Percentiles rank a stretch among this genome's conserved stretches.
These are phyloP conservation scores for Macrosiphum euphorbiae DNA, from an alignment of 2,888 invertebrate genomes.

Conservation along the genomic window DNA sequence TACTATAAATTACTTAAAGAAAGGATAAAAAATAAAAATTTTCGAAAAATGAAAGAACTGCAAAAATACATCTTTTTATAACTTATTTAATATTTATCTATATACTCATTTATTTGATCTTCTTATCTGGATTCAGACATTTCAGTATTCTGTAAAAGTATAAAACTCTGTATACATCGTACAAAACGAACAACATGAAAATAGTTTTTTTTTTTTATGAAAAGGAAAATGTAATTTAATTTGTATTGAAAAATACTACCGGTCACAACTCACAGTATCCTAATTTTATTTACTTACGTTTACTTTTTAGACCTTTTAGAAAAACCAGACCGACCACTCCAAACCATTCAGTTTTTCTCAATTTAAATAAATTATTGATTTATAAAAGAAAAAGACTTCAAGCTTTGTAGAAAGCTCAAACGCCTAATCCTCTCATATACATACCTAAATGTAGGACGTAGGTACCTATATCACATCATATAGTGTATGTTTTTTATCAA, in stretches of 20 bases:
- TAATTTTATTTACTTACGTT: conserved; percentile 19
- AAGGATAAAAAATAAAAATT: neutral
- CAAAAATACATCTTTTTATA: neutral
- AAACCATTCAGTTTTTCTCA: neutral
- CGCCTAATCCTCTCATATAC: neutral
- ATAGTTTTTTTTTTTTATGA: neutral
- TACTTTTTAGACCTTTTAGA: neutral
- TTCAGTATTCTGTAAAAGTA: neutral
- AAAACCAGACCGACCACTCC: neutral
- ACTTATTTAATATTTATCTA: neutral
- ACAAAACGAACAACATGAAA: conserved; percentile 20
- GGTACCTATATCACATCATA: neutral
- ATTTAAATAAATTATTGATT: conserved; percentile 26
- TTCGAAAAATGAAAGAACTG: neutral
- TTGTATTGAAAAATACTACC: conserved; percentile 24
- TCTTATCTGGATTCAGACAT: neutral
- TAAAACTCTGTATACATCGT: neutral
- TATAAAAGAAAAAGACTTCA: neutral
- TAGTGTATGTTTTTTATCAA: neutral
- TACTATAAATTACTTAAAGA: neutral
- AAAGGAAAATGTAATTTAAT: conserved; percentile 40
- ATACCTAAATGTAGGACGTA: neutral
- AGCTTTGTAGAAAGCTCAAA: neutral
- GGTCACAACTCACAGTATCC: neutral
- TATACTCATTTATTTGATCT: conserved; percentile 23